Conservation (phyloP, 1,140 invertebrate species). For the Calosoma granatense region DNA sequence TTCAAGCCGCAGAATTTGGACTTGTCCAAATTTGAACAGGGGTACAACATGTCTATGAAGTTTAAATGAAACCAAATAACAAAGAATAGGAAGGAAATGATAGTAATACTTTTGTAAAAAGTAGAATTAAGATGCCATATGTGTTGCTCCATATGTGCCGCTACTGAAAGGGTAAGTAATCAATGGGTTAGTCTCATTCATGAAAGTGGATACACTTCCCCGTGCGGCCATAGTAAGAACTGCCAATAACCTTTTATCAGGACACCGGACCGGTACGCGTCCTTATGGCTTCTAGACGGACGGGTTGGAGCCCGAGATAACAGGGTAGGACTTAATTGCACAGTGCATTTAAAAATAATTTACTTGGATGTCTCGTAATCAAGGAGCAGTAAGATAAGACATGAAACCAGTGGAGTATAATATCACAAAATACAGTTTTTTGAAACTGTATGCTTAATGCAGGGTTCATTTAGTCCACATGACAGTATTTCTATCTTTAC, state of each 20-base stretch:
- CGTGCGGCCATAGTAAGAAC: slow-evolving; percentile 11
- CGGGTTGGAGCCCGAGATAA: background rate
- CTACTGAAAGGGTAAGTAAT: background rate
- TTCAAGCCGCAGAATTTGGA: no score
- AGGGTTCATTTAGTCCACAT: no score
- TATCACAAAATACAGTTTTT: background rate
- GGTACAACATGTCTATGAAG: no score
- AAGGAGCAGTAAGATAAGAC: background rate
- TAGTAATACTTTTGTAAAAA: background rate
- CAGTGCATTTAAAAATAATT: background rate
- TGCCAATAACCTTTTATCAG: slow-evolving; percentile 18
- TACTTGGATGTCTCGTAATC: background rate
- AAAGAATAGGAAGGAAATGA: background rate
- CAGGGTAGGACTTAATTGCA: background rate
- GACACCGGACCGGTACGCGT: background rate
- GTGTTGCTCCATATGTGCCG: background rate
- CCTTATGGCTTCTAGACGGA: background rate
- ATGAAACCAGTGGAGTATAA: background rate
- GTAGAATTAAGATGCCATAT: background rate
- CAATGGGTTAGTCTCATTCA: background rate
- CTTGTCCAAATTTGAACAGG: no score
- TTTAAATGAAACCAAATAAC: background rate
- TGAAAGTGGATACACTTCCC: background rate
- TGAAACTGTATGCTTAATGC: background rate
- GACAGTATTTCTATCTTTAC: no score